Evolutionary conservation across 2,888 invertebrate genomes (phyloP).

Genomic region (Chrysodeixis includens): DNA sequence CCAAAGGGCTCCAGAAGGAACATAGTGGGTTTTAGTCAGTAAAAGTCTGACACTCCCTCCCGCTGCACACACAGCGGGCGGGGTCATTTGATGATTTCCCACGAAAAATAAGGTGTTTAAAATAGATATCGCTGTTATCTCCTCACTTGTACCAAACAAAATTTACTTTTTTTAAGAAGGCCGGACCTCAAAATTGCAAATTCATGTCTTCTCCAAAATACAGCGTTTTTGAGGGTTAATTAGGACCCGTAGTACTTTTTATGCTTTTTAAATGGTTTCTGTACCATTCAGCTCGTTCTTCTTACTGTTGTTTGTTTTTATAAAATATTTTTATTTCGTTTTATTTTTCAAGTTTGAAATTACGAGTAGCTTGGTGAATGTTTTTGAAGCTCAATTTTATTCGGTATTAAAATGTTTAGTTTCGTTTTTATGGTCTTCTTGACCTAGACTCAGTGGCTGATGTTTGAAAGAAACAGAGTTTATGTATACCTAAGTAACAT

Average conservation of each 20-base stretch:
- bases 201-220: constrained; percentile 51
- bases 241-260: constrained; percentile 45
- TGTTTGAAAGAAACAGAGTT: too few relatives aligned
- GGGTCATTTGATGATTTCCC: too few relatives aligned
- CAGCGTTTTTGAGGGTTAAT: constrained; percentile 50
- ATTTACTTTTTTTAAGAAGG: constrained; percentile 42
- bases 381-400: neutral
- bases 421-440: neutral
- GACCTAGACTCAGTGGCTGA: neutral
- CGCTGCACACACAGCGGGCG: too few relatives aligned
- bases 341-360: neutral
- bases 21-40: too few relatives aligned
- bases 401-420: neutral
- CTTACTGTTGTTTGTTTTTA: constrained; percentile 26
- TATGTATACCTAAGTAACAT: too few relatives aligned
- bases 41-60: too few relatives aligned
- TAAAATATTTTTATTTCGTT: constrained; percentile 24
- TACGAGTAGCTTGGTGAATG: neutral
- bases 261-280: constrained; percentile 44
- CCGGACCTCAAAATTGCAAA: constrained; percentile 52
- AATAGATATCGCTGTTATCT: too few relatives aligned
- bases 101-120: too few relatives aligned
- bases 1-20: too few relatives aligned
- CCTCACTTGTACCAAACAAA: constrained; percentile 2
- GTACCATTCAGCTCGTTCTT: constrained; percentile 35